These are phyloP conservation scores for Damaliscus lunatus DNA, from an alignment of 2,113 vertebrate species.

Conservation along the genomic window DNA sequence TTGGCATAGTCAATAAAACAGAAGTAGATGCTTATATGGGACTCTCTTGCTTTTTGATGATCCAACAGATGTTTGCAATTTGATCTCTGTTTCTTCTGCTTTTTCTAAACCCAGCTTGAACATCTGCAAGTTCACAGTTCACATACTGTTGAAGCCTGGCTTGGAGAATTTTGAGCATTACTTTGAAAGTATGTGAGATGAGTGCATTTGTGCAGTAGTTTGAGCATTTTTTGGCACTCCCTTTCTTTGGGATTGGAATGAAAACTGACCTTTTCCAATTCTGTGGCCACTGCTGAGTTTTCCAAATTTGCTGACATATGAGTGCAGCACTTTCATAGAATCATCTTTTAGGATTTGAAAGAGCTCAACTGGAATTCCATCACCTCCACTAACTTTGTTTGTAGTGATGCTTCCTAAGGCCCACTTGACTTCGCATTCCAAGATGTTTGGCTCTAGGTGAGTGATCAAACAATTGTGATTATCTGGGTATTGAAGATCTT, in stretches of 20 bases:
- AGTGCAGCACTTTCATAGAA: neutral
- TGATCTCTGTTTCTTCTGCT: neutral
- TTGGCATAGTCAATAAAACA: neutral
- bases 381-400: neutral
- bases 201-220: neutral
- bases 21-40: rapidly evolving
- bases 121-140: neutral
- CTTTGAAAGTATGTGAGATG: neutral
- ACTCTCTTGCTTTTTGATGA: neutral
- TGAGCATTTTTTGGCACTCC: neutral
- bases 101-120: neutral
- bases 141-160: neutral
- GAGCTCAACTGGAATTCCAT: neutral
- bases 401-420: neutral
- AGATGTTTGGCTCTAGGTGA: neutral
- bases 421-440: neutral
- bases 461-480: neutral
- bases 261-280: neutral
- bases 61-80: neutral
- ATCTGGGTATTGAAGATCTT: neutral
- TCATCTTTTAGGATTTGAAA: neutral
- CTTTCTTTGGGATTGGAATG: neutral
- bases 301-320: neutral
- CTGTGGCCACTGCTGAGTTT: neutral
- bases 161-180: neutral